Conservation (phyloP, 2,888 invertebrate genomes). For the Frankliniella intonsa region DNA sequence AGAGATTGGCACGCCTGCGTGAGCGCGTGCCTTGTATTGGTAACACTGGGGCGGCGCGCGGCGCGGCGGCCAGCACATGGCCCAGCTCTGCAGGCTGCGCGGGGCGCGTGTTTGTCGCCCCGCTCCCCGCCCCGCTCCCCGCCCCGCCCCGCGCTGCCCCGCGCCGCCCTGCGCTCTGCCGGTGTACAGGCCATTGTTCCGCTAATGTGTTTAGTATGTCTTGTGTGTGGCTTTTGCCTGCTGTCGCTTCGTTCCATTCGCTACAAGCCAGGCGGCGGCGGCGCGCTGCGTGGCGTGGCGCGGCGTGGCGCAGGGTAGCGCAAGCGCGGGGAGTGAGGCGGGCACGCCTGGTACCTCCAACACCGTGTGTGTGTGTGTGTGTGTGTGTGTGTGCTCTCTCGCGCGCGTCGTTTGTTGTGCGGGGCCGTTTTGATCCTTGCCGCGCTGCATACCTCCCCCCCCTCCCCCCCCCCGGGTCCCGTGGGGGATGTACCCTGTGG, state of each 20-base stretch:
- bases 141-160: neutral
- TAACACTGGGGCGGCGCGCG: neutral
- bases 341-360: neutral
- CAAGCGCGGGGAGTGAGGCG: too few species aligned
- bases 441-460: neutral
- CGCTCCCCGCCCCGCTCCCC: neutral
- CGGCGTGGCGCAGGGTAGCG: neutral
- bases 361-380: neutral
- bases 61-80: conserved; percentile 16
- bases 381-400: too few species aligned
- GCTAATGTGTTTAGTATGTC: conserved; percentile 26
- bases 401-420: neutral
- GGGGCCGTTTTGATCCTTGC: neutral
- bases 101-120: neutral
- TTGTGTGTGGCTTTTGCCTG: neutral
- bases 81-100: neutral
- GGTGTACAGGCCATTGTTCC: conserved; percentile 26
- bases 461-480: too few species aligned
- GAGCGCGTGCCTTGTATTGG: neutral
- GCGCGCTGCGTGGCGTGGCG: neutral
- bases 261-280: neutral
- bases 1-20: neutral
- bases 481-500: too few species aligned
- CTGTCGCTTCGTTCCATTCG: neutral
- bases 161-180: neutral